Conservation (phyloP, 2,888 invertebrate genomes). For the Ectemnius continuus region DNA sequence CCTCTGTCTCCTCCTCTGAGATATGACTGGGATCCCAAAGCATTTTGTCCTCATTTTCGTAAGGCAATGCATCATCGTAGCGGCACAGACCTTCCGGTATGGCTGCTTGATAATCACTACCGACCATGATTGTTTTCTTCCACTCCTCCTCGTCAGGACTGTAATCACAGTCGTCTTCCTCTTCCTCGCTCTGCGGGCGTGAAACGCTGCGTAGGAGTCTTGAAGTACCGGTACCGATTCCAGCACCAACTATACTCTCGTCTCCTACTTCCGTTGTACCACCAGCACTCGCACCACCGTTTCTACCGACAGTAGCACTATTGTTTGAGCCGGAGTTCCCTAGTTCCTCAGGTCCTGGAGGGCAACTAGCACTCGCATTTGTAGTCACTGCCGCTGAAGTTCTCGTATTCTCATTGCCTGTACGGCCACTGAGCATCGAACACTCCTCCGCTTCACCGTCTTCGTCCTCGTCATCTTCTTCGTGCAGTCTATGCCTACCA, state of each 20-base stretch:
- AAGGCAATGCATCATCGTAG: constrained; percentile 96
- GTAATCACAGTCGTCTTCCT: constrained; percentile 90
- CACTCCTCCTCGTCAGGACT: constrained; percentile 92
- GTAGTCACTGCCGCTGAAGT: constrained; percentile 24
- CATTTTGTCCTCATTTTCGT: constrained; percentile 96
- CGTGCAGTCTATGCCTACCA: constrained; percentile 50
- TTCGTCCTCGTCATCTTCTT: constrained; percentile 65
- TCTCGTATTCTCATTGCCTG: constrained; percentile 44
- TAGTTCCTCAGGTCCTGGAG: constrained; percentile 27
- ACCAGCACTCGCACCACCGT: constrained; percentile 39
- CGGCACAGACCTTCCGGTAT: constrained; percentile 95
- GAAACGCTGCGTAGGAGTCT: constrained; percentile 80
- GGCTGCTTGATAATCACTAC: constrained; percentile 94
- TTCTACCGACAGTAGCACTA: constrained; percentile 34
- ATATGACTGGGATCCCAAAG: constrained; percentile 94
- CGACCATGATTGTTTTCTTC: constrained; percentile 97
- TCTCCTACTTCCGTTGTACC: constrained; percentile 55
- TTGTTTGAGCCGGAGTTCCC: constrained; percentile 9
- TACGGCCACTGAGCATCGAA: constrained; percentile 43
- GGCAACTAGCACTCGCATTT: constrained; percentile 30
- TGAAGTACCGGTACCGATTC: constrained; percentile 73
- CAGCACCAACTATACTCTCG: constrained; percentile 62
- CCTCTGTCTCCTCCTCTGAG: constrained; percentile 86
- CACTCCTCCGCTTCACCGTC: constrained; percentile 58
- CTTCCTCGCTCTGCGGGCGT: constrained; percentile 87